Evolutionary conservation across 2,797 vertebrate genomes (phyloP).

Genomic region (Heliangelus exortis): DNA sequence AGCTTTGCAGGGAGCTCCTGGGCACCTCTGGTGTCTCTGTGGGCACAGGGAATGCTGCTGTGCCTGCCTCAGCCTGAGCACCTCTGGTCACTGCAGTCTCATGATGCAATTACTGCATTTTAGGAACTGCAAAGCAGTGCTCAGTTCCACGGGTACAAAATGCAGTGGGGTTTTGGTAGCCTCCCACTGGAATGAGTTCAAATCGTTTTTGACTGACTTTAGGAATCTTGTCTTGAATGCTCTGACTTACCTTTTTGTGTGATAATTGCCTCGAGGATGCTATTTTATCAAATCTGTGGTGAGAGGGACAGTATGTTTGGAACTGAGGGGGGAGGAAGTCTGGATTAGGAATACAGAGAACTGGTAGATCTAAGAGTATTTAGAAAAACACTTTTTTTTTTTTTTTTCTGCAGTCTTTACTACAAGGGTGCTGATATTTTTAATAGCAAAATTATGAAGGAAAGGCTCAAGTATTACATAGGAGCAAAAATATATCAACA

Average conservation of each 20-base stretch:
- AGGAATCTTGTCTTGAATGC: background rate
- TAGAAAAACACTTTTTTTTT: background rate
- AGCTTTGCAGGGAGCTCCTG: background rate
- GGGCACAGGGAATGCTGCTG: background rate
- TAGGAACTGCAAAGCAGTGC: background rate
- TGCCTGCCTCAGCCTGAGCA: background rate
- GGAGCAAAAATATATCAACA: background rate
- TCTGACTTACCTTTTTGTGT: background rate
- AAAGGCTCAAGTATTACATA: background rate
- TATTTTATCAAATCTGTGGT: background rate
- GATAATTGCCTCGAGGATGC: background rate
- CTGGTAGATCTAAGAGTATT: background rate
- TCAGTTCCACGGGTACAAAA: background rate
- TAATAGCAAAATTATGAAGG: background rate
- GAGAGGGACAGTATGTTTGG: background rate
- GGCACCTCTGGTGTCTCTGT: accelerated
- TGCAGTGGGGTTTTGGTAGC: background rate
- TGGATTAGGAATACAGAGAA: background rate
- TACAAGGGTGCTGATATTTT: background rate
- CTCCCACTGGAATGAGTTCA: background rate
- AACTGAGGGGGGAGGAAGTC: background rate
- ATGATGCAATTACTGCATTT: background rate
- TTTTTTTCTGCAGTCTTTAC: background rate
- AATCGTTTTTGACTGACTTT: background rate
- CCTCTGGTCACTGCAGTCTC: background rate